phyloP scores from a whole-genome alignment of 2,888 invertebrate genomes.

The Candidula unifasciata region DNA sequence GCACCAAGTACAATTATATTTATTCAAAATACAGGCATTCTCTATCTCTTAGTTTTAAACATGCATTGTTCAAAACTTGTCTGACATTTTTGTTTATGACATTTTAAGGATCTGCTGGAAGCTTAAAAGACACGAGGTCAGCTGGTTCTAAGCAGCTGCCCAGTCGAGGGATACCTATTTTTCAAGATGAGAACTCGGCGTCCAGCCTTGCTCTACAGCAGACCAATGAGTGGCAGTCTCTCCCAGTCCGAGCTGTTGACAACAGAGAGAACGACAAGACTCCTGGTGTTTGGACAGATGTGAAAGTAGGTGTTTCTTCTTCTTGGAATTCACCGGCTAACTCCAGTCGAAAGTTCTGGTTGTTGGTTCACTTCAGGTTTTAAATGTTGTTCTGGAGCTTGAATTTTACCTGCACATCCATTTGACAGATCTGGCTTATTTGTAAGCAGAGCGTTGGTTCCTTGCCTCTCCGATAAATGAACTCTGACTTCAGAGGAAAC shows the following conservation, averaged over 20 bases:
- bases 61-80: too few relatives aligned
- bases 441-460: too few relatives aligned
- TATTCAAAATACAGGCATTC: too few relatives aligned
- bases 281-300: constrained; percentile 84
- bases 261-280: constrained; percentile 86
- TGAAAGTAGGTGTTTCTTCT: constrained; percentile 69
- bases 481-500: not conserved
- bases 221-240: constrained; percentile 66
- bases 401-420: too few relatives aligned
- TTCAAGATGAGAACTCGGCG: constrained; percentile 64
- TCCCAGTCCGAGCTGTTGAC: constrained; percentile 60
- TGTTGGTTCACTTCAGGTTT: too few relatives aligned
- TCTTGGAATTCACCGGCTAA: too few relatives aligned
- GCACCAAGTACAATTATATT: too few relatives aligned
- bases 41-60: too few relatives aligned
- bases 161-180: constrained; percentile 59
- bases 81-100: not conserved
- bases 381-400: too few relatives aligned
- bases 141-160: constrained; percentile 46
- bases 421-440: too few relatives aligned
- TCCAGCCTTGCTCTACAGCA: constrained; percentile 58
- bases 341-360: too few relatives aligned
- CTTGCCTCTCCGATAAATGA: not conserved
- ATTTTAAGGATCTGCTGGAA: constrained; percentile 36
- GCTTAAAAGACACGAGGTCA: not conserved